Conservation (phyloP, 2,888 invertebrate species). For the Eurois occulta region DNA sequence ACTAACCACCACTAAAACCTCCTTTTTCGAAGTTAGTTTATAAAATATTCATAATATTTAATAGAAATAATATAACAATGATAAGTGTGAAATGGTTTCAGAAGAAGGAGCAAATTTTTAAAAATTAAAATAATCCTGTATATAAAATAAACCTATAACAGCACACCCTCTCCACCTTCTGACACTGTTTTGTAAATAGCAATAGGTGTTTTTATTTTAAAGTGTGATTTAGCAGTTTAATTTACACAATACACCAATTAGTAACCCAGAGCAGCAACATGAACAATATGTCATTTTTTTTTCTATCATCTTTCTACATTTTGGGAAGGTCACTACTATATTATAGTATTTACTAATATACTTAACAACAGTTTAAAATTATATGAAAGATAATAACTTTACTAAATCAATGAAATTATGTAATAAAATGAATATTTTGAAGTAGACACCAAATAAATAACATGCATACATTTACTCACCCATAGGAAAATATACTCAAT, state of each 20-base stretch:
- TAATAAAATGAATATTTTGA: background rate
- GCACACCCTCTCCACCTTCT: background rate
- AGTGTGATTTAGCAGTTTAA: background rate
- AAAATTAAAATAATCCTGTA: too few relatives aligned
- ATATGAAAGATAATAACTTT: background rate
- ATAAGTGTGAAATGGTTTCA: too few relatives aligned
- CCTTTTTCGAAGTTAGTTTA: too few relatives aligned
- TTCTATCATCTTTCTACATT: background rate
- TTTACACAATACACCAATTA: background rate
- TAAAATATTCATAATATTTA: too few relatives aligned
- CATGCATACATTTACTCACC: conserved; percentile 26
- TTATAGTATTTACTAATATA: background rate
- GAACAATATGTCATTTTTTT: background rate
- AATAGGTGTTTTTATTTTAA: background rate
- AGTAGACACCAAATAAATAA: background rate
- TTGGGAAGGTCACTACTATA: background rate
- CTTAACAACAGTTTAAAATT: background rate
- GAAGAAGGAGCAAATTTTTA: too few relatives aligned
- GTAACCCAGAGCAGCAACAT: background rate
- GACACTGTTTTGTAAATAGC: background rate
- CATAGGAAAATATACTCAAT: background rate
- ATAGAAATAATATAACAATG: too few relatives aligned
- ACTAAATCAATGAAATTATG: background rate
- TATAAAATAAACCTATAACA: too few relatives aligned
- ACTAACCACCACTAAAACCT: too few relatives aligned